Evolutionary conservation across 2,888 invertebrate species (phyloP).

Genomic region (Lasioglossum lativentre): DNA sequence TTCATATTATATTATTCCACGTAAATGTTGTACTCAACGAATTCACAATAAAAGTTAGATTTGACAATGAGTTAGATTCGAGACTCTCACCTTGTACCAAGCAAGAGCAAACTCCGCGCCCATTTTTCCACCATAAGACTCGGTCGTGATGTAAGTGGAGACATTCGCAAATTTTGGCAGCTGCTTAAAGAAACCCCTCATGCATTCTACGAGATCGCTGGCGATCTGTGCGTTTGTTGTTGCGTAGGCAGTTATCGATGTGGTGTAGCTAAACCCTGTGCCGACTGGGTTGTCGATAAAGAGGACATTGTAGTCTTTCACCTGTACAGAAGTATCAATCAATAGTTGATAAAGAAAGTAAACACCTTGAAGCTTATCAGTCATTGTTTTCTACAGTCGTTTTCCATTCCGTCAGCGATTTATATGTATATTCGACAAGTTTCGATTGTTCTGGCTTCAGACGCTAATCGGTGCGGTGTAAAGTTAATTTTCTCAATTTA

Average conservation of each 20-base stretch:
- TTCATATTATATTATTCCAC: too few relatives aligned
- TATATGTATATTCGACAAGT: not conserved
- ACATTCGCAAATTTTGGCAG: constrained; percentile 90
- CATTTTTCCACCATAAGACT: constrained; percentile 98
- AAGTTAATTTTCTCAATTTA: not conserved
- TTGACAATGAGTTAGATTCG: not conserved
- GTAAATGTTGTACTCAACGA: too few relatives aligned
- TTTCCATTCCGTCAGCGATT: not conserved
- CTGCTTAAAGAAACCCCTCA: constrained; percentile 89
- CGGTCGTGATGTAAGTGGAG: constrained; percentile 94
- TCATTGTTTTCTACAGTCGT: not conserved
- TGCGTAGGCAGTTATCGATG: constrained; percentile 85
- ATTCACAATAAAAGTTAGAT: not conserved
- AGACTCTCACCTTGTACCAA: constrained; percentile 86
- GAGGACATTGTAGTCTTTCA: constrained; percentile 91
- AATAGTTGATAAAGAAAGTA: not conserved
- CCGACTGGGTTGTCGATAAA: constrained; percentile 97
- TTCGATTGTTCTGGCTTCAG: not conserved
- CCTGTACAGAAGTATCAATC: constrained; percentile 83
- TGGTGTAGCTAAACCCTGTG: constrained; percentile 93
- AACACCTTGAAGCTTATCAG: not conserved
- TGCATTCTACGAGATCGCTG: constrained; percentile 90
- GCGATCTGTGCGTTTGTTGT: constrained; percentile 89
- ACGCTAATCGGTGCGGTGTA: not conserved
- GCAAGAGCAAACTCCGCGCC: constrained; percentile 91